Base-by-base conservation (phyloP, 2,888 invertebrate genomes). In the Tridacna crocea region DNA sequence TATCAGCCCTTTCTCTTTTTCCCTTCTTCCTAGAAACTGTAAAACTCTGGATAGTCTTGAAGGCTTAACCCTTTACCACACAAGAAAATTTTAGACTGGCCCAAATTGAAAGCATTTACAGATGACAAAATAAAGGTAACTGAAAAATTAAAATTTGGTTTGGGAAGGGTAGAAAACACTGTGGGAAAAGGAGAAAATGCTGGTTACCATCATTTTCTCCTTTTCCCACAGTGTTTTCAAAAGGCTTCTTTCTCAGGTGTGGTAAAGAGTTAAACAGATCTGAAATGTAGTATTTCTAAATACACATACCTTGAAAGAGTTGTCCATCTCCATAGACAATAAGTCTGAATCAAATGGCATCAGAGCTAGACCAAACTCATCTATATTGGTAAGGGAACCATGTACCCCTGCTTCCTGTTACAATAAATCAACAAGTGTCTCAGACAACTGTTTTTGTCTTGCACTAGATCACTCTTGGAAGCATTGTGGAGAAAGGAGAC, bases 301-400 rank as follows among this genome's bases (percentile, higher is more conserved):
- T 13, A 26, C 63, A 83, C 87, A 81, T 74, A 94, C 94, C 87
- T 89, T 91, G 79, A 92, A 94, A 24, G 97, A 96, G 91, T 96
- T 96, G 48, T 96, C 96, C 87, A 97, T 95, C 95, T 99, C 99
- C 96, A 99, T 97, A 0, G 99, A 98, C 90, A 99, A 96, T 15
- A 99, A 96, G 95, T 99, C 99, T 91, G 96, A 97, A 91, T 99
- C 99, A 91, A 99, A 96, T 0, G 98, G 98, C 93, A 98, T 97
- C 65, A 99, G 96, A 90, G 98, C 97, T 94, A 98, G 97, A 81
- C 96, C 96, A 90, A 98, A 97, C 95, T 98, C 98, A 90, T 97
- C 97, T 48, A 97, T 96, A 24, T 96, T 95, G 0, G 96, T 96
- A 76, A 98, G 96, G 90, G 96, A 97, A 2, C 96, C 96, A 88